Conservation (phyloP, 2,888 invertebrate species). For the Hemaris fuciformis region DNA sequence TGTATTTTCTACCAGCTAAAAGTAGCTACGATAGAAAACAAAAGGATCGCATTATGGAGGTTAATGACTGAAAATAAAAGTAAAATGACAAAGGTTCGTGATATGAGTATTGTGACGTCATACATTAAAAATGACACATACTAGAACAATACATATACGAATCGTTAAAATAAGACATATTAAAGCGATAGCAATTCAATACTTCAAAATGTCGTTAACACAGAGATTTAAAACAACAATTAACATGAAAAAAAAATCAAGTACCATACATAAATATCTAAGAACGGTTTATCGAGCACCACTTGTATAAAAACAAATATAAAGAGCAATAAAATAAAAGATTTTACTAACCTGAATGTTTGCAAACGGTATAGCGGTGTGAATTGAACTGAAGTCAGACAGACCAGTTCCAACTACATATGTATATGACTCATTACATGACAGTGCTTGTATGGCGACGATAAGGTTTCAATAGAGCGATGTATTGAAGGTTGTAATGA, state of each 20-base stretch:
- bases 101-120: not conserved
- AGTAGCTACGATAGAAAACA: not conserved
- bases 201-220: too few relatives aligned
- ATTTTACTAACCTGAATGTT: conserved; percentile 24
- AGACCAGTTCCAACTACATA: not conserved
- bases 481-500: not conserved
- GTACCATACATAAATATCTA: not conserved
- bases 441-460: not conserved
- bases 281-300: not conserved
- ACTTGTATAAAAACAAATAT: not conserved
- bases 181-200: too few relatives aligned
- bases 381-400: conserved; percentile 21
- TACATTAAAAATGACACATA: not conserved
- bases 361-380: conserved; percentile 16
- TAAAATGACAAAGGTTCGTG: not conserved
- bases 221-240: too few relatives aligned
- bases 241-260: not conserved
- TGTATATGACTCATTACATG: conserved; percentile 21
- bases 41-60: too few relatives aligned
- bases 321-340: not conserved
- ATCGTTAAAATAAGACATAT: too few relatives aligned
- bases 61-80: not conserved
- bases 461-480: not conserved
- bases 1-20: not conserved
- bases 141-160: too few relatives aligned